These are phyloP conservation scores for Brachionus asplanchnoidis DNA, from an alignment of 1,140 invertebrate genomes.

Conservation along the genomic window DNA sequence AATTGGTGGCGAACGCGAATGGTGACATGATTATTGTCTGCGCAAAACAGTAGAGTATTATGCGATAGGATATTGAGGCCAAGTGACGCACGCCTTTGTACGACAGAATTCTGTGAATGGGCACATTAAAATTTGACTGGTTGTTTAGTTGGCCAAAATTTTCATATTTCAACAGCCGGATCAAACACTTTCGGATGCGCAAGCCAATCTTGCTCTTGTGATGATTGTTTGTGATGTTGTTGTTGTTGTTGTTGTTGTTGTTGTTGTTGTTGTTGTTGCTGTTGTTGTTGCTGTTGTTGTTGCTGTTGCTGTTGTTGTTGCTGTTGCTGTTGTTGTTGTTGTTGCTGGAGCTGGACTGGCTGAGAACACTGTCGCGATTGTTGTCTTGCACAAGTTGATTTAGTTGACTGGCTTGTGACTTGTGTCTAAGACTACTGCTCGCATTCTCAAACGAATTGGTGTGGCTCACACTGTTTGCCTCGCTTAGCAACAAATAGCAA, in stretches of 20 bases:
- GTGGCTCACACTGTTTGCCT: neutral
- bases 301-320: too few species aligned
- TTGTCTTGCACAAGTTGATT: too few species aligned
- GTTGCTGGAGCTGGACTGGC: neutral
- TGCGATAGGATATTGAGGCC: conserved; percentile 50
- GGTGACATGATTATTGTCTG: conserved; percentile 48
- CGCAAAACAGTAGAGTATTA: conserved; percentile 48
- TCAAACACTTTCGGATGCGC: neutral
- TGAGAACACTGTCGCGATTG: neutral
- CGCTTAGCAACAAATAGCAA: conserved; percentile 18
- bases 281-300: too few species aligned
- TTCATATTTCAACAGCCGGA: neutral
- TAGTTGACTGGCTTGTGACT: too few species aligned
- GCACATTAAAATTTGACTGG: neutral
- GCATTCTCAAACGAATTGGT: conserved; percentile 37
- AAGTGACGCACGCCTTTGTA: conserved; percentile 55
- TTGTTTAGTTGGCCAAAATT: neutral
- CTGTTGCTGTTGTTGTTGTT: too few species aligned
- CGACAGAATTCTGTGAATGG: conserved; percentile 50
- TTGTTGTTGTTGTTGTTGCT: too few species aligned
- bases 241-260: too few species aligned
- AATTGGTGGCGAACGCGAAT: conserved; percentile 52
- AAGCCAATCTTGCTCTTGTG: neutral
- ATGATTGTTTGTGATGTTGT: neutral
- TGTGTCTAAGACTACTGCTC: neutral